Conservation (phyloP, 1,140 invertebrate species). For the Hylaeus volcanicus region DNA sequence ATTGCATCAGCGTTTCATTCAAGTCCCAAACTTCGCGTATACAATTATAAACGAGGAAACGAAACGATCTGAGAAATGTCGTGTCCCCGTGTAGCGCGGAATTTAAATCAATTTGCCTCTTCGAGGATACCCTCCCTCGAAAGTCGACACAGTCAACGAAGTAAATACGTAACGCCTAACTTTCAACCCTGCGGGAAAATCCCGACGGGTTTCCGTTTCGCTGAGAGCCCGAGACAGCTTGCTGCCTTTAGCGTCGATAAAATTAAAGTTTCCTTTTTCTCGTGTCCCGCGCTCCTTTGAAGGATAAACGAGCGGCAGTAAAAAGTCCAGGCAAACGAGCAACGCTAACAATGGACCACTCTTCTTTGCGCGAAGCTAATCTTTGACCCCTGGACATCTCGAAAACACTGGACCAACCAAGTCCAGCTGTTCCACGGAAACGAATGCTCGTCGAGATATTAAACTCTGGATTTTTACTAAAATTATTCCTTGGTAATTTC, state of each 20-base stretch:
- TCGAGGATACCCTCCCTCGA: not conserved
- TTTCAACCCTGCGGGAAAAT: conserved; percentile 2
- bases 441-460: not conserved
- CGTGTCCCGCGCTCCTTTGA: not conserved
- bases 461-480: no score
- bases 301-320: not conserved
- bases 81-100: not conserved
- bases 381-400: not conserved
- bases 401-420: not conserved
- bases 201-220: not conserved
- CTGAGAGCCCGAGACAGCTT: not conserved
- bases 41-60: not conserved
- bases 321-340: not conserved
- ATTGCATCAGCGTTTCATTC: no score
- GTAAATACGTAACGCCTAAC: conserved; percentile 12
- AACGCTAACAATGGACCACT: not conserved
- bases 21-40: no score
- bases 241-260: not conserved
- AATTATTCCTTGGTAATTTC: no score
- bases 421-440: not conserved
- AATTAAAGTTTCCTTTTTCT: conserved; percentile 22
- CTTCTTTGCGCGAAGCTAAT: not conserved
- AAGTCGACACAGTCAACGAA: not conserved
- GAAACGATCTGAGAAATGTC: not conserved
- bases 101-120: conserved; percentile 7